Conservation (phyloP, 2,888 invertebrate species). For the Norana najaformis region DNA sequence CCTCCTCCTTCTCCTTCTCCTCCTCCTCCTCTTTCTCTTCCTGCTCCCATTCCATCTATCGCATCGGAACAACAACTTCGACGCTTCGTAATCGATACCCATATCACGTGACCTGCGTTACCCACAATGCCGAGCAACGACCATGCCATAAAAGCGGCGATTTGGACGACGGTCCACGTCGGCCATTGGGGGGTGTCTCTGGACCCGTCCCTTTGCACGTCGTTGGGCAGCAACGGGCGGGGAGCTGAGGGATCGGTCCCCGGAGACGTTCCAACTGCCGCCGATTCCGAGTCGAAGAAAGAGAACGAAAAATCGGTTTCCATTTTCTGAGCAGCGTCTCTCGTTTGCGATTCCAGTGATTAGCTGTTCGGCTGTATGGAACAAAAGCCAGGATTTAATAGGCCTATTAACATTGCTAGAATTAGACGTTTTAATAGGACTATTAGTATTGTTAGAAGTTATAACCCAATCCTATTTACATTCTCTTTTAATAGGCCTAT, state of each 20-base stretch:
- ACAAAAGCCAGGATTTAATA: not conserved
- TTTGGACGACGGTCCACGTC: not conserved
- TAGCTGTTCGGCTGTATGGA: not conserved
- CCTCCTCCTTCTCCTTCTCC: not conserved
- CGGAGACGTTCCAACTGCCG: not conserved
- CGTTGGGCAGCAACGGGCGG: not conserved
- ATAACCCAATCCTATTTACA: not conserved
- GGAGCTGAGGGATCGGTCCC: not conserved
- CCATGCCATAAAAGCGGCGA: not conserved
- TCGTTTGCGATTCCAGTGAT: not conserved
- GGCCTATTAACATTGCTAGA: not conserved
- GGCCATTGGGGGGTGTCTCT: not conserved
- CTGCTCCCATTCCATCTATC: not conserved
- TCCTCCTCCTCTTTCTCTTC: not conserved
- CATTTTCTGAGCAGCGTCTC: not conserved
- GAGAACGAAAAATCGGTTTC: not conserved
- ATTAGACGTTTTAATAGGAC: not conserved
- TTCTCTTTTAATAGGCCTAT: not conserved
- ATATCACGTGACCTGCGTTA: slow-evolving; percentile 15
- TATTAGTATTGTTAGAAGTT: not conserved
- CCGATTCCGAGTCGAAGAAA: not conserved
- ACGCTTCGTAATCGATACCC: not conserved
- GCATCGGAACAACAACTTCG: not conserved
- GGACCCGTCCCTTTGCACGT: not conserved
- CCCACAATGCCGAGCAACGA: slow-evolving; percentile 17